Base-by-base conservation (phyloP, 2,113 vertebrate species). In the Nansenia antarctica region DNA sequence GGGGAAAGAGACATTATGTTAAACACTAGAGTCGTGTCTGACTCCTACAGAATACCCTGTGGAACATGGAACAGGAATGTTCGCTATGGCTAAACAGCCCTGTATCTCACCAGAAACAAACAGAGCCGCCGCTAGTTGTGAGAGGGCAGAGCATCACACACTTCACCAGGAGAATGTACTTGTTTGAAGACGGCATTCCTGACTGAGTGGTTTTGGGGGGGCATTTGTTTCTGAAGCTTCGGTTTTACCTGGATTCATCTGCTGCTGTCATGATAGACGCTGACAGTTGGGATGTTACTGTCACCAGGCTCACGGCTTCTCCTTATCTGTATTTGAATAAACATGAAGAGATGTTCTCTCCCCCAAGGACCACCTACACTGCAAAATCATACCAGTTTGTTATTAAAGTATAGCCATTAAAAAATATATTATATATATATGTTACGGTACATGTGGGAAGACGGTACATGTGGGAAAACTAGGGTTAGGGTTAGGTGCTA, bases 131-230 rank as follows among this genome's bases (percentile, higher is more conserved):
- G 35, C 1, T 5, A 11, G 4, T 8, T 63, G 66, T 70, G 66
- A 85, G 72, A 78, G 3, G 73, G 69, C 81, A 79, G 68, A 53
- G 47, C 75, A 76, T 79, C 70, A 54, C 70, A 74, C 71, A 70
- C 83, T 80, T 76, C 65, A 76, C 78, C 74, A 73, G 82, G 75
- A 88, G 89, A 90, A 90, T 90, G 87, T 67, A 71, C 76, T 86
- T 90, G 90, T 90, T 92, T 92, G 83, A 88, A 87, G 86, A 85
- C 58, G 69, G 74, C 86, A 88, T 92, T 92, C 90, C 89, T 86
- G 53, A 54, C 63, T 65, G 72, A 85, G 84, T 81, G 77, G 74
- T 84, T 91, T 88, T 89, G 86, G 86, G 82, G 80, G 76, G 73
- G 20, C 78, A 54, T 64, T n/a, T 31, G 75, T 63, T 52, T 32